phyloP scores from a whole-genome alignment of 2,888 invertebrate species.

The Eugnorisma glareosa region DNA sequence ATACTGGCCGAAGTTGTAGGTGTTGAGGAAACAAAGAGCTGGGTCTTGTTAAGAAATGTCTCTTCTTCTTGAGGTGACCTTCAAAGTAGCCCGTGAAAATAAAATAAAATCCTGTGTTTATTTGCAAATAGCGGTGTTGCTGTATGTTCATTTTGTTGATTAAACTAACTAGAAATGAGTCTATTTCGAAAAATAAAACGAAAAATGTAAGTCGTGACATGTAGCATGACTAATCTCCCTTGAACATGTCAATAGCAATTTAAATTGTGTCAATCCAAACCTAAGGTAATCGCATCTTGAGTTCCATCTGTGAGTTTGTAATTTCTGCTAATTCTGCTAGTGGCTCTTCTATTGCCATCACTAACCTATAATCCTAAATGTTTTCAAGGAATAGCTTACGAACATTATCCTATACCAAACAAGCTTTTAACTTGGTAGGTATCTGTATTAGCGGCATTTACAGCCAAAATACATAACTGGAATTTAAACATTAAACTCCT shows the following conservation, averaged over 20 bases:
- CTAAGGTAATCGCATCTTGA: neutral
- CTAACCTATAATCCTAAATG: neutral
- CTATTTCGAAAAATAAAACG: neutral
- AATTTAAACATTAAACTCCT: conserved; percentile 13
- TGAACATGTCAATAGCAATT: too few relatives aligned
- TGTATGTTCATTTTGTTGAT: neutral
- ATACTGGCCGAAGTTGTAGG: conserved; percentile 6
- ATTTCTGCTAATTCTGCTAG: neutral
- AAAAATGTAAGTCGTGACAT: too few relatives aligned
- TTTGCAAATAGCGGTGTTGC: neutral
- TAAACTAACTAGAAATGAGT: too few relatives aligned
- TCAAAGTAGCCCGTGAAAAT: neutral
- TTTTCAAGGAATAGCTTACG: neutral
- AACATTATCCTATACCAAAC: neutral
- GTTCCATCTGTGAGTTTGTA: neutral
- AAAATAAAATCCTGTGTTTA: neutral
- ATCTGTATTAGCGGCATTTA: neutral
- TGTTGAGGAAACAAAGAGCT: conserved; percentile 8
- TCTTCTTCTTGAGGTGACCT: neutral
- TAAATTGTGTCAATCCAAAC: too few relatives aligned
- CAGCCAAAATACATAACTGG: neutral
- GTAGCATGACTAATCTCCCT: too few relatives aligned
- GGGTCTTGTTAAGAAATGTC: neutral
- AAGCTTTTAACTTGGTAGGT: neutral
- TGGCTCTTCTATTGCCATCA: neutral